These are phyloP conservation scores for Halcyon senegalensis DNA, from an alignment of 2,113 vertebrate genomes.

Conservation along the genomic window DNA sequence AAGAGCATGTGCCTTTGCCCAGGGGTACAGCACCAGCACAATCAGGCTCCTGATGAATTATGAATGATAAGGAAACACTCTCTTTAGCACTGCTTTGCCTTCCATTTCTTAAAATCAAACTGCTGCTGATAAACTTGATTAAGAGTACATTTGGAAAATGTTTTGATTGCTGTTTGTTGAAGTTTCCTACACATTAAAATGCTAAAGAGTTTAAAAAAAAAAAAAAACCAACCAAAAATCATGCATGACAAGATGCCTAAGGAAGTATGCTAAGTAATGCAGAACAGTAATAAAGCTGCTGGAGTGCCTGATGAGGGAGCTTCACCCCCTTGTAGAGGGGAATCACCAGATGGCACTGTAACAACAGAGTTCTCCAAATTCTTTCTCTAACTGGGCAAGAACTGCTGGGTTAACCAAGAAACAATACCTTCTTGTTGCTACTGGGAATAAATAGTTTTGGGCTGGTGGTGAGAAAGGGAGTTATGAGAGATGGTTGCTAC, in stretches of 20 bases:
- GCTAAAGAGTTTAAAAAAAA: not conserved
- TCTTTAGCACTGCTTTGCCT: slow-evolving; percentile 16
- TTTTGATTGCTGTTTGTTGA: slow-evolving; percentile 55
- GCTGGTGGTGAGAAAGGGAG: not conserved
- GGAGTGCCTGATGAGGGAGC: not conserved
- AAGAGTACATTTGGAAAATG: slow-evolving; percentile 61
- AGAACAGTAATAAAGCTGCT: not conserved
- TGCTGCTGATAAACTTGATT: slow-evolving; percentile 51
- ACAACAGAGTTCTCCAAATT: not conserved
- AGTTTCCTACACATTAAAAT: slow-evolving; percentile 21
- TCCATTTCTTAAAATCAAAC: slow-evolving; percentile 59
- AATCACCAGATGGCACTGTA: slow-evolving; percentile 67
- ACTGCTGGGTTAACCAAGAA: not conserved
- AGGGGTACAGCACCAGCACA: not conserved
- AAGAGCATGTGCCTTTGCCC: not conserved
- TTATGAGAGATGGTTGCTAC: not conserved
- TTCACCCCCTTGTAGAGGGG: not conserved
- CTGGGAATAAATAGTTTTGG: not conserved
- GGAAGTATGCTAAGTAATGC: not conserved
- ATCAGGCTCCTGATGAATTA: not conserved
- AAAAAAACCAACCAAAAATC: not conserved
- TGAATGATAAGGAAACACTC: slow-evolving; percentile 46
- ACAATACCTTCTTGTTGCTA: not conserved
- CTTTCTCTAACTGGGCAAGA: not conserved
- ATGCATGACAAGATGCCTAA: not conserved